Base-by-base conservation (phyloP, 2,797 vertebrate species). In the Lutjanus campechanus region DNA sequence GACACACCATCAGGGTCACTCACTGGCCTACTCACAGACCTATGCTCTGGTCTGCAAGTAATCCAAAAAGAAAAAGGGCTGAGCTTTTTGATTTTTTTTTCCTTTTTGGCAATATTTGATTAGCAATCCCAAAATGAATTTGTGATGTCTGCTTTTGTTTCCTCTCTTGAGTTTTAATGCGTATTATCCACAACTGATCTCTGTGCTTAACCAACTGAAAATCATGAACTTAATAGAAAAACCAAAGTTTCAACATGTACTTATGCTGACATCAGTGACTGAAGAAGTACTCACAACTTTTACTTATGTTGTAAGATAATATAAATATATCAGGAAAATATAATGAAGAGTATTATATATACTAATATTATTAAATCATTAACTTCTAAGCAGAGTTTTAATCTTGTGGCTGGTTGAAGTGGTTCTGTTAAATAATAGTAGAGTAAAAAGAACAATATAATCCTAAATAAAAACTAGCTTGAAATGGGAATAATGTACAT, bases 1-100 rank as follows among this genome's bases (percentile, higher is more conserved):
- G 85, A 89, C 81, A 77, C 76, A 79, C 60, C 79, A 62, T 81
- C 85, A 69, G 19, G 70, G 79, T 70, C 64, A 20, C 69, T 82
- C 47, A 5, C 56, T 76, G 82, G 76, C 69, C 65, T 76, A 66
- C 68, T 49, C 20, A 55, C 69, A 77, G 74, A 63, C 73, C 72
- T 44, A 36, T 5, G 8, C 65, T 69, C 74, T 65, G 65, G 68
- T 81, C 64, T 20, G 17, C 12, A 22, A 64, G 22, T 19, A 54
- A 40, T 25, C 16, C 9, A 54, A 50, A 68, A 46, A 16, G 3
- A n/a, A 40, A 76, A 58, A 11, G 9, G 19, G 2, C 40, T 11
- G 12, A 72, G 5, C 17, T 44, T 71, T 59, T 6, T 56, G 7
- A 2, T 22, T 20, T 13, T 13, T 56, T 29, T n/a, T 13, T 5